Evolutionary conservation across 1,140 invertebrate species (phyloP).

Genomic region (Philotrypesis tridentata): DNA sequence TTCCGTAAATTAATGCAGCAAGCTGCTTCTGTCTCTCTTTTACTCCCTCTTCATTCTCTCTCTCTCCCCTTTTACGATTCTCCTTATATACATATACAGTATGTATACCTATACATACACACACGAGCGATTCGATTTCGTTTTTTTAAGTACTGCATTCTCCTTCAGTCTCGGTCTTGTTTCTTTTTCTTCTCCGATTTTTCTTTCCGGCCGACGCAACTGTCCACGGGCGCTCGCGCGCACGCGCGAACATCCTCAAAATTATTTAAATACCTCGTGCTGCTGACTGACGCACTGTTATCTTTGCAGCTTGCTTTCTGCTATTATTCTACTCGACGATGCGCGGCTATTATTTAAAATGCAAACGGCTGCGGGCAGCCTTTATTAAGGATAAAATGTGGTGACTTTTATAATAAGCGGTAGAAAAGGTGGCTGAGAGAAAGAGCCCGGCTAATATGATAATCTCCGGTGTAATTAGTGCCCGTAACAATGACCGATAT

Average conservation of each 20-base stretch:
- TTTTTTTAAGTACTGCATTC: background rate
- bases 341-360: slow-evolving; percentile 11
- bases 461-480: background rate
- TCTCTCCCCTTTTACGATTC: background rate
- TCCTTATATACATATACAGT: background rate
- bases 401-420: slow-evolving; percentile 17
- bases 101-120: too few relatives aligned
- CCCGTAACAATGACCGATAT: background rate
- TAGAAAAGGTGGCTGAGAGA: background rate
- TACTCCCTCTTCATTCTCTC: background rate
- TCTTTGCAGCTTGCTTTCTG: background rate
- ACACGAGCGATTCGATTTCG: background rate
- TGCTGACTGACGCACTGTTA: background rate
- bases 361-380: background rate
- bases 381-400: slow-evolving; percentile 27
- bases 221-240: background rate
- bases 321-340: background rate
- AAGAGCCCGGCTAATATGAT: background rate
- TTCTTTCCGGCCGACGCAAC: background rate
- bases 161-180: background rate
- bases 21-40: background rate
- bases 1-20: slow-evolving; percentile 11
- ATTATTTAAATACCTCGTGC: slow-evolving; percentile 5
- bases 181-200: background rate
- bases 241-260: background rate